Evolutionary conservation across 1,140 invertebrate genomes (phyloP).

Genomic region (Pteromalus puparum): DNA sequence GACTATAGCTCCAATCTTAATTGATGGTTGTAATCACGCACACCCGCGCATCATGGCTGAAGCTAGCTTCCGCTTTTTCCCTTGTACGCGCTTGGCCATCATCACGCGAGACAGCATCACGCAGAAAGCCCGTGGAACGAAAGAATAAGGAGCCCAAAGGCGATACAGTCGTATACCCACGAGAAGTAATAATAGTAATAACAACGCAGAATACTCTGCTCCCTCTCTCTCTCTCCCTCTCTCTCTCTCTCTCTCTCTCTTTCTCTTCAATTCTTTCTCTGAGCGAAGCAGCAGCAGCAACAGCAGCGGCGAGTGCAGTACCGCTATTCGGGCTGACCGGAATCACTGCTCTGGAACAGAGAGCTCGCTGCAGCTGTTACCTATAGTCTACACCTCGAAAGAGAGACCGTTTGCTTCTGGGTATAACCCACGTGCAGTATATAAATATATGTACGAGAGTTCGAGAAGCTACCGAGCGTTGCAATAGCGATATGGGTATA

Average conservation of each 20-base stretch:
- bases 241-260: too few relatives aligned
- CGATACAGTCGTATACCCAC: not conserved
- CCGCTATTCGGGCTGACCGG: constrained; percentile 74
- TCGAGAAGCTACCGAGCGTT: too few relatives aligned
- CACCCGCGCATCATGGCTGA: not conserved
- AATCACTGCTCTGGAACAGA: constrained; percentile 73
- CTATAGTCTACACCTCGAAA: not conserved
- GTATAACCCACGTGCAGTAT: not conserved
- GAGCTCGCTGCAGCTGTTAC: constrained; percentile 43
- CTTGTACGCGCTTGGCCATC: not conserved
- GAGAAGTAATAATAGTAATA: constrained; percentile 4
- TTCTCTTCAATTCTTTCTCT: not conserved
- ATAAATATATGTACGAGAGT: not conserved
- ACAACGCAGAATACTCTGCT: not conserved
- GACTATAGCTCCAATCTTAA: not conserved
- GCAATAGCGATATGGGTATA: not conserved
- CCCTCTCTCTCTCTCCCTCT: not conserved
- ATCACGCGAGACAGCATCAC: constrained; percentile 10
- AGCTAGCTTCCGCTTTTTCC: not conserved
- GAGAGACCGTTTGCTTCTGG: not conserved
- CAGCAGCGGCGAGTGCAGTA: constrained; percentile 52
- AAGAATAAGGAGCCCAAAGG: not conserved
- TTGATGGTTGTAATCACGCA: not conserved
- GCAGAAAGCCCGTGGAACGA: not conserved
- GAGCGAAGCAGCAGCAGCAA: not conserved